Base-by-base conservation (phyloP, 2,888 invertebrate species). In the Apamea monoglypha region DNA sequence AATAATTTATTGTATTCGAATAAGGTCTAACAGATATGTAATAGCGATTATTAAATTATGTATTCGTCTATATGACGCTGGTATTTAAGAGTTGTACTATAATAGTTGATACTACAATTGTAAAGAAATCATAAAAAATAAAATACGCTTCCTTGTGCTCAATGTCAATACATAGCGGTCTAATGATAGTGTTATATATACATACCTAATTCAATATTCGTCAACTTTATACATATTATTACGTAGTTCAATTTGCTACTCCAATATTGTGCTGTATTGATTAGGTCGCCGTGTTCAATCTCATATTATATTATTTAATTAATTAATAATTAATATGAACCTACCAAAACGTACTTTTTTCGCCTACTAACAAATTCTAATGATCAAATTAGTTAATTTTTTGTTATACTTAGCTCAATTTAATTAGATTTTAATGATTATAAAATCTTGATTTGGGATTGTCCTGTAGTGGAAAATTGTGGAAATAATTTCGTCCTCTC, bases 51-150 rank as follows among this genome's bases (percentile, higher is more conserved):
- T 90, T 91, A 91, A 93, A 92, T 91, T 86, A 91, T 93, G 91
- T 94, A 94, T 94, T 96, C 96, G 96, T 96, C 96, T 93, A 82
- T 94, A 92, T 94, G 96, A 95, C 96, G 96, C 96, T 96, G 96
- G 96, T 96, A 95, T 91, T 89, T 94, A 94, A 94, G 93, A 91
- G 90, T 91, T 87, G 90, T 93, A 92, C 74, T 92, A 89, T 94
- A n/a, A 1, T 56, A 94, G 92, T 90, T 89, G 87, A 90, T 92
- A 89, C 88, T 92, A 89, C 88, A 91, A 92, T 91, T 89, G 87
- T 91, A 90, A 87, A 90, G 86, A 88, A 85, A 88, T 89, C 85
- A 89, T 92, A 92, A 92, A 91, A 50, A 92, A 74, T 74, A 44
- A 76, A 76, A 61, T 95, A 96, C 95, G 96, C 96, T 96, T 97